Evolutionary conservation across 2,888 invertebrate genomes (phyloP).

Genomic region (Pandemis cinnamomeana): DNA sequence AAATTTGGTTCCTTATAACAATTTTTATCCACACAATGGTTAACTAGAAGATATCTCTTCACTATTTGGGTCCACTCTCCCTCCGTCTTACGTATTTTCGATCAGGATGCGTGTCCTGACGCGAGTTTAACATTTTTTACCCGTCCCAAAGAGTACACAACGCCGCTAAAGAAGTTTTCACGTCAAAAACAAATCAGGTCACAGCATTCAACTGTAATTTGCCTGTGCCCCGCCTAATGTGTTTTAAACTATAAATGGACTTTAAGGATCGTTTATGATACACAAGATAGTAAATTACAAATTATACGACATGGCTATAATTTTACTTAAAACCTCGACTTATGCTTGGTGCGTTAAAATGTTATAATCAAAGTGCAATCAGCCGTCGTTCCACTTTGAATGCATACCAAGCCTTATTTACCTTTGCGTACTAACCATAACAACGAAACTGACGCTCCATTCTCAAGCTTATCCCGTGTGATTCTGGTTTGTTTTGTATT

Average conservation of each 20-base stretch:
- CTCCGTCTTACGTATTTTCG: too few species aligned
- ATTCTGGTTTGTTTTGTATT: not conserved
- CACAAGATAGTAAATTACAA: constrained; percentile 1
- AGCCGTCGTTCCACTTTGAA: constrained; percentile 28
- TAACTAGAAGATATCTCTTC: too few species aligned
- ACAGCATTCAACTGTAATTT: not conserved
- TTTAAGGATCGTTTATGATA: not conserved
- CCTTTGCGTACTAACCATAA: constrained; percentile 27
- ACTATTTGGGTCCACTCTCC: too few species aligned
- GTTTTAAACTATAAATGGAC: not conserved
- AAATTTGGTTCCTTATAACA: too few species aligned
- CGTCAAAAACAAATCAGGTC: not conserved
- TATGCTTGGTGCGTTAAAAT: constrained; percentile 22
- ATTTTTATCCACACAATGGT: too few species aligned
- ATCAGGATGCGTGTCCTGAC: too few species aligned
- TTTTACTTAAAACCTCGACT: constrained; percentile 18
- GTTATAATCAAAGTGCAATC: constrained; percentile 26
- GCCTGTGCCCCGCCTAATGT: not conserved
- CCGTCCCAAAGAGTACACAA: too few species aligned
- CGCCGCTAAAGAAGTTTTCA: too few species aligned
- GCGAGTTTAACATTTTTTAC: too few species aligned
- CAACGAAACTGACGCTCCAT: not conserved
- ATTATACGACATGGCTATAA: constrained; percentile 1
- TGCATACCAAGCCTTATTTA: constrained; percentile 34
- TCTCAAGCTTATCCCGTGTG: constrained; percentile 9